Base-by-base conservation (phyloP, 2,797 vertebrate genomes). In the Ispidina lecontei region DNA sequence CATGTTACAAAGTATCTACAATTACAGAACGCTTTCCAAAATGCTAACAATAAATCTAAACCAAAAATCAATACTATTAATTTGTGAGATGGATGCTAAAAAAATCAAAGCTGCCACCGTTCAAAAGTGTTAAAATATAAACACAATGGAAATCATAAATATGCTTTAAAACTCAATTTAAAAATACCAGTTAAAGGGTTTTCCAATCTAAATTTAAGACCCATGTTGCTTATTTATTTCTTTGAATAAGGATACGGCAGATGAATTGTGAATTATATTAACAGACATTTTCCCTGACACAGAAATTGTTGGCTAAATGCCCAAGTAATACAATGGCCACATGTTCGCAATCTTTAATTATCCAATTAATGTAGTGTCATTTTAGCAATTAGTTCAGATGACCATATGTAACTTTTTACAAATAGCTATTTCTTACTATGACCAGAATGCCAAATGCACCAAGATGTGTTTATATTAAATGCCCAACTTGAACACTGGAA, bases 361-460 rank as follows among this genome's bases (percentile, higher is more conserved):
- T 96, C 96, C 96, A 97, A 97, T 97, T 98, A 97, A 97, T 90
- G 94, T 93, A 94, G 96, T 97, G 95, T 96, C 97, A 1, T 96
- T 97, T 97, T 95, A 95, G 97, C 96, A 97, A 97, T 97, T 97
- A 97, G 95, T 96, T 97, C 97, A 97, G 95, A 98, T 97, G 97
- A 96, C 95, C 96, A 97, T 93, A 97, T 93, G 94, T 91, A 97
- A 96, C 90, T 96, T 97, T 84, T 95, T 95, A 89, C 87, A 95
- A 96, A 95, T 75, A 93, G 84, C 84, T 94, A 88, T 77, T 96
- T 97, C 96, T 95, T 97, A 96, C 95, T 94, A 96, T 95, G 97
- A 98, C 97, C 97, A 92, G 98, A 98, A 96, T 81, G 96, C 96
- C 97, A 97, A 97, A 98, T 96, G 94, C 94, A 92, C 93, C 94